Percentiles rank a stretch among this genome's conserved stretches.
These are phyloP conservation scores for Lampropteryx suffumata DNA, from an alignment of 2,888 invertebrate genomes.

Conservation along the genomic window DNA sequence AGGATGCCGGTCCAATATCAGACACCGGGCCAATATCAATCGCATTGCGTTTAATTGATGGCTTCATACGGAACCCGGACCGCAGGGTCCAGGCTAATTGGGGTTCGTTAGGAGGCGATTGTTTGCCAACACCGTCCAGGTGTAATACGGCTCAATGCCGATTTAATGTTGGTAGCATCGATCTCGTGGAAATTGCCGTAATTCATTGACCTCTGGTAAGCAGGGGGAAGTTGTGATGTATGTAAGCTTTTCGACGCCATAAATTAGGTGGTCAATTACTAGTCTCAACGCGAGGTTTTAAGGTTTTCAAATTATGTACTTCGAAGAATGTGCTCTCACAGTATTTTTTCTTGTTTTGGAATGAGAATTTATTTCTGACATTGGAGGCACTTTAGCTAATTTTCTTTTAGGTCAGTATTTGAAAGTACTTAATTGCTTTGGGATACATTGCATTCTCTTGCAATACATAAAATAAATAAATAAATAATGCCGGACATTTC, in stretches of 20 bases:
- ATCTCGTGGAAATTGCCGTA: slow-evolving; percentile 19
- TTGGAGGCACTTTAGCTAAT: no score
- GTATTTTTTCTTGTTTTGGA: no score
- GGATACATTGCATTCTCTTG: no score
- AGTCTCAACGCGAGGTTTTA: not conserved
- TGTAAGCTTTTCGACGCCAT: not conserved
- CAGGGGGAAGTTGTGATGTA: not conserved
- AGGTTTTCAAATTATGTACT: not conserved
- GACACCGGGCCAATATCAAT: slow-evolving; percentile 14
- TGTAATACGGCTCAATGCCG: slow-evolving; percentile 21
- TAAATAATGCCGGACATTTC: no score
- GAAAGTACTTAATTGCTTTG: no score
- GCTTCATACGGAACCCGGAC: slow-evolving; percentile 25
- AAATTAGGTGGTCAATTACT: not conserved
- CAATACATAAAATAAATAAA: no score
- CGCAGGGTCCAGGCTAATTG: slow-evolving; percentile 53
- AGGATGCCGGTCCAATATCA: slow-evolving; percentile 7
- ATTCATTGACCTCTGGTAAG: slow-evolving; percentile 16
- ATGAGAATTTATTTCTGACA: no score
- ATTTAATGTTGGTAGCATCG: slow-evolving; percentile 24
- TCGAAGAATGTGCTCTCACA: no score
- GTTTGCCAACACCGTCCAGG: slow-evolving; percentile 46
- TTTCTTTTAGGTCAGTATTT: no score
- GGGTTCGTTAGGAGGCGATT: slow-evolving; percentile 66
- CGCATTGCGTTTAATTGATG: slow-evolving; percentile 27